phyloP scores from a whole-genome alignment of 2,888 invertebrate species.

The Elmis aenea region DNA sequence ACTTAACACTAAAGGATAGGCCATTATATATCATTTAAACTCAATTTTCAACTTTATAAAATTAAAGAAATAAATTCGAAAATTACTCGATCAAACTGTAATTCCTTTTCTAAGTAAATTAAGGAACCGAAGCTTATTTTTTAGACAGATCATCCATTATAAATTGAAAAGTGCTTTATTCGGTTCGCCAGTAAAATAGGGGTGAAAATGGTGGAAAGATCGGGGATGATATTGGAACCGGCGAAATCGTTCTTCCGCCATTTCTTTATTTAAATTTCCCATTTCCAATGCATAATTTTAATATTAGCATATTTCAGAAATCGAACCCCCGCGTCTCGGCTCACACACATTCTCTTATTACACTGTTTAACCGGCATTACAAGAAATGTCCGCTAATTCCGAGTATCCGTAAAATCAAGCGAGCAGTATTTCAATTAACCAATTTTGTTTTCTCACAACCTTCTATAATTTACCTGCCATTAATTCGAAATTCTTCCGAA shows the following conservation, averaged over 20 bases:
- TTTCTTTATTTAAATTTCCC: slow-evolving; percentile 22
- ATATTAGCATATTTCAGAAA: slow-evolving; percentile 18
- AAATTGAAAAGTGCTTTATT: slow-evolving; percentile 24
- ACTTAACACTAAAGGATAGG: too few relatives aligned
- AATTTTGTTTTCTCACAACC: too few relatives aligned
- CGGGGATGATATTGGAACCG: slow-evolving; percentile 20
- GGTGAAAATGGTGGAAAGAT: slow-evolving; percentile 21
- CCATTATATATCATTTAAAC: too few relatives aligned
- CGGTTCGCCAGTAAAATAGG: slow-evolving; percentile 19
- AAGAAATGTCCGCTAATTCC: too few relatives aligned
- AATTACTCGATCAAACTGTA: slow-evolving; percentile 15
- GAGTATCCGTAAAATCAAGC: too few relatives aligned
- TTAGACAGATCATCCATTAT: slow-evolving; percentile 26
- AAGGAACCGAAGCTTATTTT: slow-evolving; percentile 21
- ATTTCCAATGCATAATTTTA: slow-evolving; percentile 22
- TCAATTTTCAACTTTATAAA: too few relatives aligned
- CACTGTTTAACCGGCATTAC: too few relatives aligned
- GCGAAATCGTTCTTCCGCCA: slow-evolving; percentile 17
- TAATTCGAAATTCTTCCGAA: too few relatives aligned
- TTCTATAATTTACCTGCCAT: too few relatives aligned
- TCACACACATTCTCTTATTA: too few relatives aligned
- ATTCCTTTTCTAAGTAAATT: slow-evolving; percentile 17
- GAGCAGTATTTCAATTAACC: too few relatives aligned
- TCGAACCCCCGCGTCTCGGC: too few relatives aligned
- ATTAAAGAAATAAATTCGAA: slow-evolving; percentile 9